These are phyloP conservation scores for Nixonia krombeini DNA, from an alignment of 1,140 invertebrate species.

Conservation along the genomic window DNA sequence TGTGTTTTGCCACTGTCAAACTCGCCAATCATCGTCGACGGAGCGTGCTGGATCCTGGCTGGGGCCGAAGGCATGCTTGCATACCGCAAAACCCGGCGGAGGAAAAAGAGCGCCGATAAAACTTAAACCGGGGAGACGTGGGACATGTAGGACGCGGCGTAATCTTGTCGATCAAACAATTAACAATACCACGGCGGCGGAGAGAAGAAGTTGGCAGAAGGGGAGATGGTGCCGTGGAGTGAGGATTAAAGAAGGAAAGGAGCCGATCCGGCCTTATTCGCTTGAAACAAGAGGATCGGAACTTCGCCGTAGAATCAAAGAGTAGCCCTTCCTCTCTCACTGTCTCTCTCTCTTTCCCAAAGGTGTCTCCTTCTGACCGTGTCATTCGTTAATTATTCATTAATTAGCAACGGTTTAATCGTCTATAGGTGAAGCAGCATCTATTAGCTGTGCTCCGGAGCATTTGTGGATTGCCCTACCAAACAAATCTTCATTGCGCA, in stretches of 20 bases:
- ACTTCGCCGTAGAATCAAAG: slow-evolving; percentile 45
- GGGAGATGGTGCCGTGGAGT: slow-evolving; percentile 42
- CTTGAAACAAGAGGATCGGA: slow-evolving; percentile 42
- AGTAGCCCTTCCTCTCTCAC: slow-evolving; percentile 23
- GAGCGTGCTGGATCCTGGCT: slow-evolving; percentile 7
- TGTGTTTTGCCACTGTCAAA: slow-evolving; percentile 16
- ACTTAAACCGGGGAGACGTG: slow-evolving; percentile 57
- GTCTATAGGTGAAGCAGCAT: no score
- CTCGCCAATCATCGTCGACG: slow-evolving; percentile 26
- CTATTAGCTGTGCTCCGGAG: no score
- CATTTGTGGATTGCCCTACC: no score
- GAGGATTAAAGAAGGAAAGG: slow-evolving; percentile 53
- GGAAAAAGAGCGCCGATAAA: slow-evolving; percentile 39
- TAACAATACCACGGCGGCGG: slow-evolving; percentile 65
- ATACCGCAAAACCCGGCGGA: slow-evolving; percentile 18
- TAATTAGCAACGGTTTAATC: slow-evolving; percentile 57
- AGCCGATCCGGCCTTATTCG: slow-evolving; percentile 41
- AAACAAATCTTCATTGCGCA: no score
- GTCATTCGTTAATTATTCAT: slow-evolving; percentile 70
- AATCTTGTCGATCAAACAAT: slow-evolving; percentile 73
- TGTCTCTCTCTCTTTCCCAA: slow-evolving; percentile 13
- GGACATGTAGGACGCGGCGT: slow-evolving; percentile 68
- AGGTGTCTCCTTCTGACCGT: slow-evolving; percentile 62
- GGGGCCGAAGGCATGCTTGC: slow-evolving; percentile 17
- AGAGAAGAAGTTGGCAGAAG: slow-evolving; percentile 44